phyloP scores from a whole-genome alignment of 2,113 vertebrate genomes.

The Colistium nudipinnis region DNA sequence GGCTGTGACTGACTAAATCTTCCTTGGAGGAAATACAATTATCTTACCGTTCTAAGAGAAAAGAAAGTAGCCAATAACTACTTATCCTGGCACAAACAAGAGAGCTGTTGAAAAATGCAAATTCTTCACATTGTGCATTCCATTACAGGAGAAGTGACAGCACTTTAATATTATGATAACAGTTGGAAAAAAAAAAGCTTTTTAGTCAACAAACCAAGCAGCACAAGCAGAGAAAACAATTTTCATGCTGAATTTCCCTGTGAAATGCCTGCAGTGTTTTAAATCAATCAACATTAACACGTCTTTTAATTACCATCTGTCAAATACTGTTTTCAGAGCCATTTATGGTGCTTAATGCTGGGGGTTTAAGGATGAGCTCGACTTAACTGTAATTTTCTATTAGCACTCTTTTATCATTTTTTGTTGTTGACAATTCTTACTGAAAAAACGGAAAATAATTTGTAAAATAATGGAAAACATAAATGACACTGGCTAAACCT shows the following conservation, averaged over 20 bases:
- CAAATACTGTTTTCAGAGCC: slow-evolving; percentile 76
- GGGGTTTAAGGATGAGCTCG: slow-evolving; percentile 43
- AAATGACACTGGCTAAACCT: too few species aligned
- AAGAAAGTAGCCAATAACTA: slow-evolving; percentile 69
- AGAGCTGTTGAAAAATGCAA: slow-evolving; percentile 76
- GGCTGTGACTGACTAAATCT: slow-evolving; percentile 47
- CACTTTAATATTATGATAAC: slow-evolving; percentile 79
- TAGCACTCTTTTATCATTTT: slow-evolving; percentile 40
- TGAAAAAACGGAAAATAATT: slow-evolving; percentile 16
- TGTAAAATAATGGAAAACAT: too few species aligned
- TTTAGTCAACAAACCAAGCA: slow-evolving; percentile 63
- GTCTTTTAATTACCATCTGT: slow-evolving; percentile 84
- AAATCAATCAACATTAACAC: slow-evolving; percentile 81
- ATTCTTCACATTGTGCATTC: slow-evolving; percentile 77
- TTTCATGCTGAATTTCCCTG: slow-evolving; percentile 78
- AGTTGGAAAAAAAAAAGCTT: slow-evolving; percentile 54
- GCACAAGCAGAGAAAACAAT: slow-evolving; percentile 73
- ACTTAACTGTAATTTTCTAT: slow-evolving; percentile 65
- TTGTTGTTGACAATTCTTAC: slow-evolving; percentile 30
- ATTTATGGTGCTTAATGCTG: slow-evolving; percentile 67
- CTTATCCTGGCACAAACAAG: slow-evolving; percentile 76
- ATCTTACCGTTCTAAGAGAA: slow-evolving; percentile 42
- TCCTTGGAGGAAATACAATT: slow-evolving; percentile 37
- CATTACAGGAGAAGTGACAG: slow-evolving; percentile 77
- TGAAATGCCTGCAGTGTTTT: slow-evolving; percentile 79